Conservation (phyloP, 2,888 invertebrate species). For the Desoria tigrina region DNA sequence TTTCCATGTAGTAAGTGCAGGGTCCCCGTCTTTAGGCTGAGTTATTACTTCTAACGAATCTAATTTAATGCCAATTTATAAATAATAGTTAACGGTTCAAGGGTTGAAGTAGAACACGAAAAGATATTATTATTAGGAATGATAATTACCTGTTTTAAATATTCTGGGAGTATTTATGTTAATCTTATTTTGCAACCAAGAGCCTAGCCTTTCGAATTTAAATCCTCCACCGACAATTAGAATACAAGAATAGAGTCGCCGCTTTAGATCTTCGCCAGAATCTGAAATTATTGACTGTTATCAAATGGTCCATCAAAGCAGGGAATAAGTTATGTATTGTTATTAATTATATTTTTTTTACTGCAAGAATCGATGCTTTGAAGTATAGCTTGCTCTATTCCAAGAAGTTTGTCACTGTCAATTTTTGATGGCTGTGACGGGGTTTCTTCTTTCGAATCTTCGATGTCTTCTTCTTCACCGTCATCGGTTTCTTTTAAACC, state of each 20-base stretch:
- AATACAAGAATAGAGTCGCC: slow-evolving; percentile 92
- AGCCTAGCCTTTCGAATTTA: slow-evolving; percentile 78
- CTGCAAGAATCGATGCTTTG: slow-evolving; percentile 84
- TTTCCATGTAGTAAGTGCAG: slow-evolving; percentile 88
- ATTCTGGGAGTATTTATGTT: slow-evolving; percentile 78
- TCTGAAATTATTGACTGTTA: slow-evolving; percentile 28
- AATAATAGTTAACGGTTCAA: too few relatives aligned
- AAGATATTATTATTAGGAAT: too few relatives aligned
- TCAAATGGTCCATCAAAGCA: neutral
- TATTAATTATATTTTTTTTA: slow-evolving; percentile 20
- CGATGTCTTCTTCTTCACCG: slow-evolving; percentile 72
- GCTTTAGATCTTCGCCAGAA: slow-evolving; percentile 79
- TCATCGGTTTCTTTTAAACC: slow-evolving; percentile 65
- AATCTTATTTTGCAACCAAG: slow-evolving; percentile 85
- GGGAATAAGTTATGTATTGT: neutral
- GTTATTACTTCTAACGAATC: slow-evolving; percentile 73
- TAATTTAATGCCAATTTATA: too few relatives aligned
- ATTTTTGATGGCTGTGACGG: slow-evolving; percentile 25
- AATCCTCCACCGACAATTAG: slow-evolving; percentile 89
- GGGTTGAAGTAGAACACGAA: too few relatives aligned
- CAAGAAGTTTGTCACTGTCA: slow-evolving; percentile 70
- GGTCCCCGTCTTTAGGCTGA: slow-evolving; percentile 88
- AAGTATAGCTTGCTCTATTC: slow-evolving; percentile 85
- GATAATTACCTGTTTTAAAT: slow-evolving; percentile 65
- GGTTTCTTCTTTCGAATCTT: slow-evolving; percentile 64